Base-by-base conservation (phyloP, 23 tunicate species). In the Phallusia fumigata region DNA sequence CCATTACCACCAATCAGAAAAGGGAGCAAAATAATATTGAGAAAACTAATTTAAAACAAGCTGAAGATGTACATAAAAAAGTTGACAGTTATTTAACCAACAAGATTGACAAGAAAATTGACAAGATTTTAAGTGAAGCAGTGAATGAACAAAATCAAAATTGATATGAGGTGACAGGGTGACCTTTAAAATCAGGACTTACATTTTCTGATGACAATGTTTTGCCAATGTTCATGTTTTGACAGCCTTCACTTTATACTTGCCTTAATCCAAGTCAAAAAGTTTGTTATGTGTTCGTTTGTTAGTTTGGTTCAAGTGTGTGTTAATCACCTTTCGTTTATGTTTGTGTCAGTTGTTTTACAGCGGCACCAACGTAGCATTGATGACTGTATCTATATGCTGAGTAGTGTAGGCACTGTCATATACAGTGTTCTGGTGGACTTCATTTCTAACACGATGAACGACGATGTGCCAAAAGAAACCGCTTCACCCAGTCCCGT, bases 401-500 rank as follows among this genome's bases (percentile, higher is more conserved):
- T 74, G 35, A 33, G 44, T 74, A 34, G 44, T 34, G 44, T 34
- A 21, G 78, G 44, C n/a, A 33, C 44, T 18, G 35, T 34, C 10
- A 33, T 74, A 30, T 74, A 74, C 30, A 12, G 44, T 5, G 40
- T 33, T 11, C 78, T 74, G 44, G 30, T 74, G 78, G 78, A 74
- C 40, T 31, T 74, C 19, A 30, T 74, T 74, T 74, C 78, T 15
- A 74, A 74, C 44, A 33, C 74, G 2, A 52, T 52, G 36, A 53
- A 52, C 8, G 88, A 78, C 5, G 73, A 75, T 47, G 35, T 79
- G 16, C 86, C 91, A 1, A 84, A 80, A 65, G 84, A 88, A 65
- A 88, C 92, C 19, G 93, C 89, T 0, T 85, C 93, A 16, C 84
- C 91, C 15, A 94, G 98, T 75, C 98, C 98, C 13, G 82, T 89